A percentile compares a stretch with the other conserved stretches of the same genome.
phyloP scores from a whole-genome alignment of 2,113 vertebrate genomes.

The Plestiodon gilberti region DNA sequence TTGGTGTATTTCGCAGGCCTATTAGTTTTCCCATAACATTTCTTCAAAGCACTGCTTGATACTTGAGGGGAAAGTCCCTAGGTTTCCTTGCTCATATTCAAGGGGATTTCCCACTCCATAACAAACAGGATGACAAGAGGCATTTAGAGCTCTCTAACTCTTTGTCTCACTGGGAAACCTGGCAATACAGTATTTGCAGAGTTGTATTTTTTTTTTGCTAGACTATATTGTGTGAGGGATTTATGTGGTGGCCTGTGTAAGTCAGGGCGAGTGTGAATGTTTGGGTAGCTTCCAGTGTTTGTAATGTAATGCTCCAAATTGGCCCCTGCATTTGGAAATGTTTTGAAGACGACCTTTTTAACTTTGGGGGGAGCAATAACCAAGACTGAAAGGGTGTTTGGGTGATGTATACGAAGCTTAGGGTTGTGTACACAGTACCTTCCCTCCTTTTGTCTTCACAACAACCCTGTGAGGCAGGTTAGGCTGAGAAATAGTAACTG shows the following conservation, averaged over 20 bases:
- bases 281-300: not conserved
- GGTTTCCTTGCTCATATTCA: constrained; percentile 64
- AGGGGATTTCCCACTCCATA: constrained; percentile 59
- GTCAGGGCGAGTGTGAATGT: not conserved
- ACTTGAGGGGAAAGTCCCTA: constrained; percentile 67
- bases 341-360: not conserved
- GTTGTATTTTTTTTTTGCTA: too few species aligned
- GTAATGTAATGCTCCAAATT: not conserved
- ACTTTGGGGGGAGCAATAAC: not conserved
- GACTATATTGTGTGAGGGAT: too few species aligned
- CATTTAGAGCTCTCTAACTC: too few species aligned
- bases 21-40: not conserved
- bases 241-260: too few species aligned
- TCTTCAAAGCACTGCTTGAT: constrained; percentile 28
- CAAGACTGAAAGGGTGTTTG: not conserved
- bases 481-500: too few species aligned
- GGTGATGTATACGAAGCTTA: not conserved
- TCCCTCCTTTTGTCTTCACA: too few species aligned
- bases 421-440: too few species aligned
- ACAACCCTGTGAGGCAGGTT: too few species aligned
- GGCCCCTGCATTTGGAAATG: not conserved
- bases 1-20: not conserved
- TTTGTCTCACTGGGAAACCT: too few species aligned
- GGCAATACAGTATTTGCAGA: too few species aligned
- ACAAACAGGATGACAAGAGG: constrained; percentile 42